These are phyloP conservation scores for Pagrus major DNA, from an alignment of 2,113 vertebrate species.

Conservation along the genomic window DNA sequence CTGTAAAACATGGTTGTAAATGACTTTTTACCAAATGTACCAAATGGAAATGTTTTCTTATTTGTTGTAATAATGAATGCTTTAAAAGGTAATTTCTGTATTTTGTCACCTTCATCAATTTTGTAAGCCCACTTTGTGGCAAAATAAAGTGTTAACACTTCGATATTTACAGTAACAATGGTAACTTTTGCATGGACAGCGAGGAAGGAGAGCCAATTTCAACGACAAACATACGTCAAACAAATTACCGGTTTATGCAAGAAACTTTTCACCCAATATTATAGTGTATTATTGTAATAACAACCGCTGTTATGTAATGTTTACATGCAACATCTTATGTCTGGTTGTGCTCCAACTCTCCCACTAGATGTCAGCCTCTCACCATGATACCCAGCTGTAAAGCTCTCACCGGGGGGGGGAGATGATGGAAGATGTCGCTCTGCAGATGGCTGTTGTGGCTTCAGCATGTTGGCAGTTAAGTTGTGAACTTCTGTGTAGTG, in stretches of 20 bases:
- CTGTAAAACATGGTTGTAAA: background rate
- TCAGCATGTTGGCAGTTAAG: conserved; percentile 29
- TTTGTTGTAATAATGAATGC: background rate
- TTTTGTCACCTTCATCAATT: too few species aligned
- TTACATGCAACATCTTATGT: background rate
- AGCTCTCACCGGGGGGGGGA: background rate
- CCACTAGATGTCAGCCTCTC: conserved; percentile 69
- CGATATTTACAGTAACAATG: too few species aligned
- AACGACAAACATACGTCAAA: background rate
- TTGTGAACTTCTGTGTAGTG: conserved; percentile 19
- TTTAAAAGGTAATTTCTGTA: too few species aligned
- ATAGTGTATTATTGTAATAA: background rate
- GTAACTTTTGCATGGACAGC: background rate
- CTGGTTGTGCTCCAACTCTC: background rate
- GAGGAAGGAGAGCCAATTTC: background rate
- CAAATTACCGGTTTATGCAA: background rate
- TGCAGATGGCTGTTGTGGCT: conserved; percentile 25
- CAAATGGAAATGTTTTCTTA: too few species aligned
- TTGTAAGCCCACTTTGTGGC: too few species aligned
- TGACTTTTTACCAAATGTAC: too few species aligned
- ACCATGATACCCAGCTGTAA: background rate
- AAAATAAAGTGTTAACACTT: background rate
- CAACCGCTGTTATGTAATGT: background rate
- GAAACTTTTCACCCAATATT: background rate
- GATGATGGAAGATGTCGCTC: conserved; percentile 12